phyloP scores from a whole-genome alignment of 1,140 invertebrate species.

The Lepidurus packardi region DNA sequence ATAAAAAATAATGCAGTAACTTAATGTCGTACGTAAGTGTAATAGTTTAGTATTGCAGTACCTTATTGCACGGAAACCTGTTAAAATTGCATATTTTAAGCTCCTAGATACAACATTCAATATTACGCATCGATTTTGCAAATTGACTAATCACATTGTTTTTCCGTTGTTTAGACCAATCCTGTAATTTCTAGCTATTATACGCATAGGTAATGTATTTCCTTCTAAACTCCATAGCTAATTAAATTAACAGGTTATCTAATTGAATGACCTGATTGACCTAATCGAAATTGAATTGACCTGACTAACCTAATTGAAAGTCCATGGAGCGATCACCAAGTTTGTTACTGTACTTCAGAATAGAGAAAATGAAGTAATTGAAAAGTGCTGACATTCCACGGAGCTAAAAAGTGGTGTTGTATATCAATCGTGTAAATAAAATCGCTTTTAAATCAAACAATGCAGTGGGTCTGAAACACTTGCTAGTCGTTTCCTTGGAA shows the following conservation, averaged over 20 bases:
- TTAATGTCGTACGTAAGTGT: no score
- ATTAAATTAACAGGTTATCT: background rate
- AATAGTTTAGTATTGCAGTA: no score
- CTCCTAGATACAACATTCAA: background rate
- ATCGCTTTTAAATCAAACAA: background rate
- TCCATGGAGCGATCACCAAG: background rate
- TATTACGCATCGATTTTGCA: no score
- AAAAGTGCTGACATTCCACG: background rate
- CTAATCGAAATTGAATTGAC: background rate
- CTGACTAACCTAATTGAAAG: background rate
- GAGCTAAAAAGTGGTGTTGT: no score
- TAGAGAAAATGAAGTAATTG: background rate
- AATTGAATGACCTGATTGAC: background rate
- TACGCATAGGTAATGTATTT: background rate
- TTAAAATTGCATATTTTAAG: background rate
- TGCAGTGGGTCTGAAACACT: background rate
- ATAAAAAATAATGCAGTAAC: background rate
- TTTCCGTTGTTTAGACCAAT: no score
- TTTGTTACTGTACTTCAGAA: background rate
- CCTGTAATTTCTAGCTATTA: background rate
- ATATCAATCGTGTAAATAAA: no score
- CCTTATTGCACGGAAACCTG: background rate
- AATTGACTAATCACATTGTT: no score
- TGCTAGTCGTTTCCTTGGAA: background rate
- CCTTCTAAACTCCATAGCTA: background rate